Evolutionary conservation across 2,113 vertebrate genomes (phyloP).

Genomic region (Pluvialis apricaria): DNA sequence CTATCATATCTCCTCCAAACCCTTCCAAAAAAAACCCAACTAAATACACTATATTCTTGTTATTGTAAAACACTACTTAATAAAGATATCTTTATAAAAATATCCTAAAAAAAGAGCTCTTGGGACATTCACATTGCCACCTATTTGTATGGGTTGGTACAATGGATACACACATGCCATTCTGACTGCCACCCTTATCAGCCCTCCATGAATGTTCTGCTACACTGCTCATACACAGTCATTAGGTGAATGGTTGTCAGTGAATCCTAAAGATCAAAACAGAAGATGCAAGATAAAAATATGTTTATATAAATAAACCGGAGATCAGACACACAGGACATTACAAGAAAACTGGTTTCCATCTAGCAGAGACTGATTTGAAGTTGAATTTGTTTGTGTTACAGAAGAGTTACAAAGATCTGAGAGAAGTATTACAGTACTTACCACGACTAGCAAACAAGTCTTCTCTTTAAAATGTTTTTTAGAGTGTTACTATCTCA

Average conservation of each 20-base stretch:
- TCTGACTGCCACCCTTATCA: background rate
- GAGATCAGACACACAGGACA: constrained; percentile 1
- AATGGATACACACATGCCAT: background rate
- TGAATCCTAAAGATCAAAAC: constrained; percentile 49
- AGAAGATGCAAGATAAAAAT: constrained; percentile 33
- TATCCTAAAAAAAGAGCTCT: background rate
- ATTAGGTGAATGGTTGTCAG: constrained; percentile 22
- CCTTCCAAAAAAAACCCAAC: background rate
- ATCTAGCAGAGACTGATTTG: background rate
- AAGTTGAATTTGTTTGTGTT: constrained; percentile 25
- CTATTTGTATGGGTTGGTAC: background rate
- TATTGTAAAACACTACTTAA: background rate
- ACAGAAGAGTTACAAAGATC: constrained; percentile 16
- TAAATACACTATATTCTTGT: background rate
- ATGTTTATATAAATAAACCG: constrained; percentile 39
- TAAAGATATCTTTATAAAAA: background rate
- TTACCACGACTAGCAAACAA: background rate
- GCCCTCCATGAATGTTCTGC: background rate
- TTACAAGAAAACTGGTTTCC: constrained; percentile 5
- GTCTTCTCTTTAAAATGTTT: background rate
- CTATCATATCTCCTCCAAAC: background rate
- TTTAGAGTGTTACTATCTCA: constrained; percentile 11
- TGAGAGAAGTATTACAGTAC: background rate
- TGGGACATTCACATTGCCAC: background rate
- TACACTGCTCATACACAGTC: background rate